Evolutionary conservation across 2,797 vertebrate species (phyloP).

Genomic region (Myripristis jacobus): DNA sequence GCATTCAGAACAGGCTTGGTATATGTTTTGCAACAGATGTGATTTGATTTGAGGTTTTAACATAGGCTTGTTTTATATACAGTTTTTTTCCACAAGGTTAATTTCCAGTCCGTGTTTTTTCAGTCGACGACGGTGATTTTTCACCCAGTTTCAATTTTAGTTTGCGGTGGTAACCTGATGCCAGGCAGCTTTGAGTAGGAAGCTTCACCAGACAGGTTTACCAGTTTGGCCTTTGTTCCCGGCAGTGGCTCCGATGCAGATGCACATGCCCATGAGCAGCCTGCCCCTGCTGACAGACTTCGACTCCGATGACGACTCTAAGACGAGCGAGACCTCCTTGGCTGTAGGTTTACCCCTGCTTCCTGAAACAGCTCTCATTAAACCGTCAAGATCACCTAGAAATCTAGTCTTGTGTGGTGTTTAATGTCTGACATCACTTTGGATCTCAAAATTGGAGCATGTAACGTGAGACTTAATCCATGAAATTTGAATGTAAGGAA

Average conservation of each 20-base stretch:
- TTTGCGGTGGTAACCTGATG: too few species aligned
- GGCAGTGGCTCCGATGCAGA: constrained; percentile 53
- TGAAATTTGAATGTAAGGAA: neutral
- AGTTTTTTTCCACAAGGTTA: neutral
- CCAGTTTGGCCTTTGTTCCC: neutral
- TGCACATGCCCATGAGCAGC: constrained; percentile 79
- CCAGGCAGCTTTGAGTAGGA: neutral
- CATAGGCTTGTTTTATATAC: too few species aligned
- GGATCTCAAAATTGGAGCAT: too few species aligned
- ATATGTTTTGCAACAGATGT: too few species aligned
- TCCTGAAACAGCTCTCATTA: neutral
- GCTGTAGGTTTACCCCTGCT: constrained; percentile 55
- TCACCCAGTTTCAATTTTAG: too few species aligned
- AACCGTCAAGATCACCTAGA: neutral
- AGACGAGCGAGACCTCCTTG: constrained; percentile 38
- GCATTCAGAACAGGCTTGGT: too few species aligned
- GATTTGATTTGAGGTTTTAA: too few species aligned
- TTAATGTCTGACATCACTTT: too few species aligned
- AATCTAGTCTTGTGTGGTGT: too few species aligned
- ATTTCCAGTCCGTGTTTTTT: neutral
- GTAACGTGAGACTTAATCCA: neutral
- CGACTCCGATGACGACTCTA: neutral
- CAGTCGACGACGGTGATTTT: too few species aligned
- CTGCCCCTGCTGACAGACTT: constrained; percentile 74
- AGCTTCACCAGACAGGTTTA: neutral